Percentiles rank a stretch among this genome's conserved stretches.
Evolutionary conservation across 2,888 invertebrate genomes (phyloP).

Genomic region (Euproctis similis): DNA sequence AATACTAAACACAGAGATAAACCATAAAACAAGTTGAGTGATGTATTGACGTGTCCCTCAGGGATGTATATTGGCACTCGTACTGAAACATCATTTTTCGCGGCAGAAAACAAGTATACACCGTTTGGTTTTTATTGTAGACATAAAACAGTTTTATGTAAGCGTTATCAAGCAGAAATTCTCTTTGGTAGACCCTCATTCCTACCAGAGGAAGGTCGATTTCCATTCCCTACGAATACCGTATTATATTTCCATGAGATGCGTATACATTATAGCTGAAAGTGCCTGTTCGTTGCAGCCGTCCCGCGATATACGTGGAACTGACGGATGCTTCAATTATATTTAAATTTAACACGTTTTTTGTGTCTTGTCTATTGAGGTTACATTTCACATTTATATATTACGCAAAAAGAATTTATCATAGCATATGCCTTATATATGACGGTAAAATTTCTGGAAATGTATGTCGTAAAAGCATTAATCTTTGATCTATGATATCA

Average conservation of each 20-base stretch:
- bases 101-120: slow-evolving; percentile 12
- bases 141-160: slow-evolving; percentile 39
- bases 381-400: slow-evolving; percentile 13
- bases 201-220: slow-evolving; percentile 8
- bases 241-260: slow-evolving; percentile 18
- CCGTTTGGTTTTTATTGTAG: slow-evolving; percentile 29
- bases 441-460: too few species aligned
- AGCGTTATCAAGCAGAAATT: slow-evolving; percentile 31
- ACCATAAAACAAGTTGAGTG: slow-evolving; percentile 12
- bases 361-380: too few species aligned
- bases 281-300: slow-evolving; percentile 12
- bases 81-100: slow-evolving; percentile 12
- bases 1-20: slow-evolving; percentile 18
- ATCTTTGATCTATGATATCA: too few species aligned
- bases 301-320: slow-evolving; percentile 4
- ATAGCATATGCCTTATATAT: too few species aligned
- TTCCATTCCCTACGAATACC: slow-evolving; percentile 8
- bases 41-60: slow-evolving; percentile 12
- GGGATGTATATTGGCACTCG: slow-evolving; percentile 5
- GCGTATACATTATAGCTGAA: slow-evolving; percentile 19
- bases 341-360: too few species aligned
- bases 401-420: too few species aligned
- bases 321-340: slow-evolving; percentile 4
- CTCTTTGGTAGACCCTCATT: slow-evolving; percentile 5
- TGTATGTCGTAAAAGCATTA: too few species aligned